These are phyloP conservation scores for Sternarchorhynchus goeldii DNA, from an alignment of 2,797 vertebrate species.

Conservation along the genomic window DNA sequence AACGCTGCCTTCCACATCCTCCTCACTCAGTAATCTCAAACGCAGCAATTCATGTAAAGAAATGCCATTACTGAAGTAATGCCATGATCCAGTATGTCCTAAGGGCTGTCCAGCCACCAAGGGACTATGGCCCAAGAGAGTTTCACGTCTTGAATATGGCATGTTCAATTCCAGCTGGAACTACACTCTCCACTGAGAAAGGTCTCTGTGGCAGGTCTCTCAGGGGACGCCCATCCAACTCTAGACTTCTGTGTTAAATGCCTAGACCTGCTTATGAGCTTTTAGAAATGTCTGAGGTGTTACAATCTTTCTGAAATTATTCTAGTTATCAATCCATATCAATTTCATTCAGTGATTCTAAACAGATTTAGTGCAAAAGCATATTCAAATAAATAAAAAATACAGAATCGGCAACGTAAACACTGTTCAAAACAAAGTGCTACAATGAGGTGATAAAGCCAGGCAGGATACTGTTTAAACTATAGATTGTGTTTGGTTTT, in stretches of 20 bases:
- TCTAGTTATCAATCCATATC: neutral
- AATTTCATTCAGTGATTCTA: slow-evolving; percentile 15
- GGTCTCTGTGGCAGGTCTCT: neutral
- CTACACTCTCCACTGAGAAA: neutral
- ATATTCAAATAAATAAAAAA: slow-evolving; percentile 47
- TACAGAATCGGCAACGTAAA: slow-evolving; percentile 23
- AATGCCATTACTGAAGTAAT: neutral
- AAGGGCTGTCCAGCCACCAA: neutral
- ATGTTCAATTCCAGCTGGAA: neutral
- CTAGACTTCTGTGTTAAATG: too few relatives aligned
- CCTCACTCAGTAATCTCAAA: neutral
- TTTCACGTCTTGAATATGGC: neutral
- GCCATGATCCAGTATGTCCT: neutral
- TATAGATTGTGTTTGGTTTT: neutral
- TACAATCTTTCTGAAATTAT: neutral
- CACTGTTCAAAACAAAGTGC: slow-evolving; percentile 62
- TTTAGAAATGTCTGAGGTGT: neutral
- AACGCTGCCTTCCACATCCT: neutral
- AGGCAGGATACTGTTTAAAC: slow-evolving; percentile 8
- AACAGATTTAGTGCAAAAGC: slow-evolving; percentile 55
- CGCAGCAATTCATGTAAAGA: neutral
- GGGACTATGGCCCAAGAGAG: neutral
- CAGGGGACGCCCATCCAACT: neutral
- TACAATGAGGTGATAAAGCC: slow-evolving; percentile 58
- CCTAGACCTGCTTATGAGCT: neutral